Percentiles rank a stretch among this genome's conserved stretches.
Conservation (phyloP, 2,888 invertebrate species). For the Xanthostigma xanthostigma region DNA sequence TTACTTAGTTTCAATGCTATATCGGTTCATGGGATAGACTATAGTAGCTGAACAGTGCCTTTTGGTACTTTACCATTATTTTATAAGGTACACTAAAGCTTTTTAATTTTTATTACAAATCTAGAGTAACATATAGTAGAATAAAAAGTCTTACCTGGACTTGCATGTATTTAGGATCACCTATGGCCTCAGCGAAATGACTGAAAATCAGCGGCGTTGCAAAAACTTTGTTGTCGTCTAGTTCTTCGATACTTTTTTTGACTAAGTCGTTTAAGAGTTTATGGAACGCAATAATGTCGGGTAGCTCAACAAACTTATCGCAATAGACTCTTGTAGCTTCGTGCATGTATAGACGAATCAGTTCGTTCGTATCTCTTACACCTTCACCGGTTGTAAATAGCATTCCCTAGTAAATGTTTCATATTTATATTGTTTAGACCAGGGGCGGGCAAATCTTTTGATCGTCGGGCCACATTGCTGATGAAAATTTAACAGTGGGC, state of each 20-base stretch:
- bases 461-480: no score
- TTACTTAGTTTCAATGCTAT: no score
- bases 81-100: no score
- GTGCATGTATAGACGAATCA: constrained; percentile 77
- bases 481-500: no score
- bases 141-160: no score
- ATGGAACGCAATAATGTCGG: constrained; percentile 55
- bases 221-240: constrained; percentile 57
- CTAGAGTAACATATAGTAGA: no score
- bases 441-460: no score
- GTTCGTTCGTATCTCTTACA: constrained; percentile 49
- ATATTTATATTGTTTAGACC: not conserved
- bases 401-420: constrained; percentile 47
- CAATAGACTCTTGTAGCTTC: constrained; percentile 82
- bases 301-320: constrained; percentile 76
- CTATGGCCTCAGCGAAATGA: constrained; percentile 83
- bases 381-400: constrained; percentile 68
- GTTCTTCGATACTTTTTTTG: constrained; percentile 60
- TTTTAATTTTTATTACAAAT: no score
- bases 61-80: no score
- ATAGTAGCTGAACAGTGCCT: no score
- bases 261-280: constrained; percentile 60
- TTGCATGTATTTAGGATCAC: constrained; percentile 78
- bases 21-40: no score
- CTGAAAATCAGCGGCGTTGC: constrained; percentile 72